These are phyloP conservation scores for Sebastiscus albofasciatus DNA, from an alignment of 2,797 vertebrate genomes.

Conservation along the genomic window DNA sequence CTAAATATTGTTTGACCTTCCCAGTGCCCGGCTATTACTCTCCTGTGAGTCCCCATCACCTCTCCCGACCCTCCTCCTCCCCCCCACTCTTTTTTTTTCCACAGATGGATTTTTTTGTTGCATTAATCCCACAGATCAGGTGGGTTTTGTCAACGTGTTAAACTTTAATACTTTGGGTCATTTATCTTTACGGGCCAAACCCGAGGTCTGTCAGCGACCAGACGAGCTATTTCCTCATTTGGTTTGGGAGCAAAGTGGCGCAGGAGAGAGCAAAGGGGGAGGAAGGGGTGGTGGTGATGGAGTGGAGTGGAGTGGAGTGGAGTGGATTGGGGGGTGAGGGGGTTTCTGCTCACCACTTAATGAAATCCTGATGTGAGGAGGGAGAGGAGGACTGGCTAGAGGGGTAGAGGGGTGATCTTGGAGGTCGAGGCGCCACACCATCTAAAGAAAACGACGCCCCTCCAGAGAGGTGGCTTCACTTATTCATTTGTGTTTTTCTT, in stretches of 20 bases:
- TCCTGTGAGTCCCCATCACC: conserved; percentile 64
- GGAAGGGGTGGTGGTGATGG: conserved; percentile 8
- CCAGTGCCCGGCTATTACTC: conserved; percentile 70
- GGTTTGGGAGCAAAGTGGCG: conserved; percentile 80
- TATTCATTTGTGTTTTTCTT: conserved; percentile 52
- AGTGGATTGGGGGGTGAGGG: conserved; percentile 19
- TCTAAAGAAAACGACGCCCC: conserved; percentile 53
- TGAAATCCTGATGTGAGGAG: conserved; percentile 79
- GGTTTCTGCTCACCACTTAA: conserved; percentile 64
- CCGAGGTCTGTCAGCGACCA: conserved; percentile 87
- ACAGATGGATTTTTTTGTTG: conserved; percentile 81
- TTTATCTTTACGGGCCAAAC: conserved; percentile 87
- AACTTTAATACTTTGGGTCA: conserved; percentile 87
- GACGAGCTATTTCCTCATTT: conserved; percentile 90
- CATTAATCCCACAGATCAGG: conserved; percentile 87
- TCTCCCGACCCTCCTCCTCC: neutral
- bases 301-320: conserved; percentile 50
- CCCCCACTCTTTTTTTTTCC: conserved; percentile 22
- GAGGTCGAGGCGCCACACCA: conserved; percentile 65
- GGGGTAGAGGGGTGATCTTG: conserved; percentile 50
- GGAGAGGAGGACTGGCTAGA: conserved; percentile 56
- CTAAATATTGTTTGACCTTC: conserved; percentile 82
- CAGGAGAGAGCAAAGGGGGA: conserved; percentile 54
- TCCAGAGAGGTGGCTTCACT: conserved; percentile 70
- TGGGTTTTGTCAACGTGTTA: conserved; percentile 89